Evolutionary conservation across 1,140 invertebrate species (phyloP).

Genomic region (Meloidogyne exigua): DNA sequence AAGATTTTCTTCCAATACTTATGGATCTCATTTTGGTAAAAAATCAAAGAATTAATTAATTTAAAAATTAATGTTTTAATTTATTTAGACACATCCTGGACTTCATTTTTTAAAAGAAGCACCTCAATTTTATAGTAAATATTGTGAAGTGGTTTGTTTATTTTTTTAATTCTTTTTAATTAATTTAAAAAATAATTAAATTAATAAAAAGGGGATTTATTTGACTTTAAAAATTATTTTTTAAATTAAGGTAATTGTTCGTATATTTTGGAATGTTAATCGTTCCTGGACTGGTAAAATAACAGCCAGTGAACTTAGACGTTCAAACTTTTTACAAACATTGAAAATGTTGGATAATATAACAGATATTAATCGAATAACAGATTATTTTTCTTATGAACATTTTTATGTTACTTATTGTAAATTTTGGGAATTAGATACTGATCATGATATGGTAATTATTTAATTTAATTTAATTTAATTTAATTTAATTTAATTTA

Average conservation of each 20-base stretch:
- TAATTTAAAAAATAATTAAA: background rate
- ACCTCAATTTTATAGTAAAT: slow-evolving; percentile 95
- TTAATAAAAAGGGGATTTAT: too few relatives aligned
- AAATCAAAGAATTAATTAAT: too few relatives aligned
- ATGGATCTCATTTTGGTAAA: slow-evolving; percentile 85
- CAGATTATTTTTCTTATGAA: slow-evolving; percentile 96
- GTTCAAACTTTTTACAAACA: slow-evolving; percentile 79
- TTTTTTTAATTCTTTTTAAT: background rate
- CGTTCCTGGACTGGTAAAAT: slow-evolving; percentile 93
- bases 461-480: background rate
- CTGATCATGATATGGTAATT: slow-evolving; percentile 85
- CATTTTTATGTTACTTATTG: slow-evolving; percentile 99
- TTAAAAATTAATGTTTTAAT: background rate
- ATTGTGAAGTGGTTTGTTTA: slow-evolving; percentile 66
- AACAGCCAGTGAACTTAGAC: slow-evolving; percentile 80
- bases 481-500: slow-evolving; percentile 90
- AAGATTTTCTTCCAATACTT: slow-evolving; percentile 80
- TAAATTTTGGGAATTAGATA: slow-evolving; percentile 99
- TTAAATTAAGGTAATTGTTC: slow-evolving; percentile 74
- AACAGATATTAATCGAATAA: slow-evolving; percentile 74
- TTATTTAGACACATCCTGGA: slow-evolving; percentile 87
- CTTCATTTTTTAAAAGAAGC: slow-evolving; percentile 92
- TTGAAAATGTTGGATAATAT: slow-evolving; percentile 73
- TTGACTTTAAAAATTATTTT: too few relatives aligned
- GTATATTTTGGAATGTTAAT: slow-evolving; percentile 97